A percentile compares a stretch with the other conserved stretches of the same genome.
Conservation (phyloP, 2,113 vertebrate genomes). For the Manacus vitellinus region DNA sequence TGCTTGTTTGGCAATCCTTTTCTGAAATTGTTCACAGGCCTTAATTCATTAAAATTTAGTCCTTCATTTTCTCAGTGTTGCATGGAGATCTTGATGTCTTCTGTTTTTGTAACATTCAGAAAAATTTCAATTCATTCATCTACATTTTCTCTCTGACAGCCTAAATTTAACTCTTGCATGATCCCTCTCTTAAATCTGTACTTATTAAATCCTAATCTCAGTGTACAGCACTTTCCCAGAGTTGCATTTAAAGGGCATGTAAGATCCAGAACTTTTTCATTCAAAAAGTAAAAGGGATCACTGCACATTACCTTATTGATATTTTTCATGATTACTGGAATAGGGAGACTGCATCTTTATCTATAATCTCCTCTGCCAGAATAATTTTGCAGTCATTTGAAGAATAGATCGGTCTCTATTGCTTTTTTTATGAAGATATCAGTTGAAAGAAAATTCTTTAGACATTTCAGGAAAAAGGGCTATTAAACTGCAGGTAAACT, state of each 20-base stretch:
- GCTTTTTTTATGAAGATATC: not conserved
- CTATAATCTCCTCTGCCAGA: not conserved
- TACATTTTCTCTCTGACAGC: not conserved
- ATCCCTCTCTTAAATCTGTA: not conserved
- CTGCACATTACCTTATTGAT: not conserved
- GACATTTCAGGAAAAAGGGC: not conserved
- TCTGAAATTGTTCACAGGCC: not conserved
- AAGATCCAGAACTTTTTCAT: not conserved
- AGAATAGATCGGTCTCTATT: not conserved
- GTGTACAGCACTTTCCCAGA: not conserved
- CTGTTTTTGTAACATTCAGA: not conserved
- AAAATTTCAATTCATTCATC: not conserved
- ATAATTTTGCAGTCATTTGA: not conserved
- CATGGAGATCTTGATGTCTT: not conserved
- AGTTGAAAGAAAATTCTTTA: not conserved
- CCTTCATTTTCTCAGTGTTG: not conserved
- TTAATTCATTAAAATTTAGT: not conserved
- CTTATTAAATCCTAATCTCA: not conserved
- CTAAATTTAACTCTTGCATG: not conserved
- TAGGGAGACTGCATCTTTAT: not conserved
- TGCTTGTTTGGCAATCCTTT: not conserved
- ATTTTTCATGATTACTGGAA: not conserved
- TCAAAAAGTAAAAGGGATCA: not conserved
- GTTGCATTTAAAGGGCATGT: not conserved
- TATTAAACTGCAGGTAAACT: not conserved